These are phyloP conservation scores for Rhagoletis zephyria DNA, from an alignment of 1,140 invertebrate species.

Conservation along the genomic window DNA sequence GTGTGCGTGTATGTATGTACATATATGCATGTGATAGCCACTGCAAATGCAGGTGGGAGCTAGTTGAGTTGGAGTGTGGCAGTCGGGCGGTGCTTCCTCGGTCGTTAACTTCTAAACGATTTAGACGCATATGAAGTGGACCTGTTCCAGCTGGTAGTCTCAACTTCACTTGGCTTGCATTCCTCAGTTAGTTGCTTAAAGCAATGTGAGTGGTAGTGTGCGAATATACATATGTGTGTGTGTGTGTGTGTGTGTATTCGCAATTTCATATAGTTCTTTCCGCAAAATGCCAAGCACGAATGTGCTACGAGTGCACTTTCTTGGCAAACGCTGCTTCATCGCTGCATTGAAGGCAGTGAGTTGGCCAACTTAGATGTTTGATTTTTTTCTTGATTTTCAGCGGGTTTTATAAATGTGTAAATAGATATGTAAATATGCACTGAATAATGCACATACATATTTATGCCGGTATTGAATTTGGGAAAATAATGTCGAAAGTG, in stretches of 20 bases:
- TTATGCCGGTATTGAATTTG: not conserved
- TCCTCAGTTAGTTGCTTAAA: not conserved
- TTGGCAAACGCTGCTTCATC: not conserved
- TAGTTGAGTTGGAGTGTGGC: not conserved
- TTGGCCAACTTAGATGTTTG: not conserved
- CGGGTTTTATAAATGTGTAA: not conserved
- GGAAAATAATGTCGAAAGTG: not conserved
- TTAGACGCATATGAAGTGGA: constrained; percentile 49
- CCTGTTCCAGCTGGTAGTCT: constrained; percentile 41
- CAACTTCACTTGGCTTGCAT: constrained; percentile 43
- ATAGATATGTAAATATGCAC: not conserved
- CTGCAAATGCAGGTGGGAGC: not conserved
- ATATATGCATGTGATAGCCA: not conserved
- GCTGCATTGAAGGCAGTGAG: not conserved
- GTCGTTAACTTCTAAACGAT: constrained; percentile 51
- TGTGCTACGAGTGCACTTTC: constrained; percentile 31
- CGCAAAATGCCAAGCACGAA: constrained; percentile 27
- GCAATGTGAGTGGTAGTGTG: no score
- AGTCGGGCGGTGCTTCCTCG: constrained; percentile 12
- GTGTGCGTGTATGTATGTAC: not conserved
- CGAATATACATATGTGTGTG: not conserved
- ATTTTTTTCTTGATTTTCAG: constrained; percentile 19
- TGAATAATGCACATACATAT: no score
- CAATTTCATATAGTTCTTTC: not conserved
- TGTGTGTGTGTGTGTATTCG: not conserved